Base-by-base conservation (phyloP, 53 echinoderm and acorn worm genomes). In the Pentamera pediparva region DNA sequence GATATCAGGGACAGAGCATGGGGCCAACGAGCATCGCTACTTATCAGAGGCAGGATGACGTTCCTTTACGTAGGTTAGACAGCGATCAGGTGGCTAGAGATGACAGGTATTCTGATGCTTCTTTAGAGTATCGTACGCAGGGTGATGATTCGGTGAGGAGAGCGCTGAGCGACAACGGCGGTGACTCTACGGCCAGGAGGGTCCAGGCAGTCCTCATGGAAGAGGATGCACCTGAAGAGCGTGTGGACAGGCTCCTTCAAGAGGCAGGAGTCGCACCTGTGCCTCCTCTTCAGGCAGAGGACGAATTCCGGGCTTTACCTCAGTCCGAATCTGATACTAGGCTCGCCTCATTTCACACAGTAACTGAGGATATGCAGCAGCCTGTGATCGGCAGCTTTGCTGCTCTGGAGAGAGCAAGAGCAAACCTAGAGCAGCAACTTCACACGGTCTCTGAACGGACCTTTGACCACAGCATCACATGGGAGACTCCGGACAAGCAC, bases 151-250 rank as follows among this genome's bases (percentile, higher is more conserved):
- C n/a, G n/a, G n/a, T n/a, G n/a, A n/a, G n/a, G n/a, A n/a, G n/a
- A n/a, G n/a, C n/a, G n/a, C n/a, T n/a, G n/a, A n/a, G n/a, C n/a
- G n/a, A n/a, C n/a, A n/a, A n/a, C 38, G 87, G 81, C 70, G 76
- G 83, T 35, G 88, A 88, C 37, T 89, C 87, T 1, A 70, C 92
- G 34, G 88, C 92, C 18, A 62, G 83, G 21, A 86, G 89, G 34
- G 92, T 98, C 4, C 80, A 85, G 37, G 92, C 86, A 28, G 92
- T 98, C 29, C 78, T 98, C 8, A 82, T 78, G 30, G 86, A 98
- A 35, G n/a, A n/a, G n/a, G 77, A 84, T 21, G 84, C 92, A 35
- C 52, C 50, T 37, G 85, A 84, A 34, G 85, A 84, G 31, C 78
- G 87, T 57, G 87, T 87, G 22, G 75, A 84, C 19, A 75, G 81